Conservation (phyloP, 2,113 vertebrate genomes). For the Clarias gariepinus region DNA sequence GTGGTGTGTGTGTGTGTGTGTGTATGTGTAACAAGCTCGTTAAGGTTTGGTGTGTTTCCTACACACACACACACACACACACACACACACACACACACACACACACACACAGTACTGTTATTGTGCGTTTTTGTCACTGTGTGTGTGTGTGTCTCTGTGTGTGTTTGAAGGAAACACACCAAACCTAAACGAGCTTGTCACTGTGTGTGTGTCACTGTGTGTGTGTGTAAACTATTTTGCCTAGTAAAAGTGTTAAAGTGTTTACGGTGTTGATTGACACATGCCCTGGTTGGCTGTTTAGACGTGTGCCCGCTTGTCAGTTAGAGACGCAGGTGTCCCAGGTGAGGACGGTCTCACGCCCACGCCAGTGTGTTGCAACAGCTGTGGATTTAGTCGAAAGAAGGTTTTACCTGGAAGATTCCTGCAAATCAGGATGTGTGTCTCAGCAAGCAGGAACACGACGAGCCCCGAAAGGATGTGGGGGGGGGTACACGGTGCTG, state of each 20-base stretch:
- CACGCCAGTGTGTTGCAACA: background rate
- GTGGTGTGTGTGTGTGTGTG: too few relatives aligned
- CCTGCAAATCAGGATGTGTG: conserved; percentile 7
- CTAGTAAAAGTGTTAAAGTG: background rate
- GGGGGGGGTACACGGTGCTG: too few relatives aligned
- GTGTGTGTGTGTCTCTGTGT: too few relatives aligned
- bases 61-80: too few relatives aligned
- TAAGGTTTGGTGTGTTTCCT: too few relatives aligned
- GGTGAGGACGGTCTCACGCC: background rate
- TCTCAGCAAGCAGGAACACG: background rate
- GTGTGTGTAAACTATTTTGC: background rate
- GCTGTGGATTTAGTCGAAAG: conserved; percentile 12
- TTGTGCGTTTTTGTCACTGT: too few relatives aligned
- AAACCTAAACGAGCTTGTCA: too few relatives aligned
- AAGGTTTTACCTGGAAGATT: conserved; percentile 15
- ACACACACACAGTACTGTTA: too few relatives aligned
- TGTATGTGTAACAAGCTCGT: too few relatives aligned
- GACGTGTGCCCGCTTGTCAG: conserved; percentile 21
- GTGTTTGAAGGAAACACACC: too few relatives aligned
- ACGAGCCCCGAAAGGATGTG: background rate
- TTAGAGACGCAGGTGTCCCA: conserved; percentile 16
- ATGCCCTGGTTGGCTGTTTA: background rate
- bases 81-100: too few relatives aligned
- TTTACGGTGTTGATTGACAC: background rate
- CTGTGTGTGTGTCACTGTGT: background rate